Evolutionary conservation across 2,797 vertebrate species (phyloP).

Genomic region (Prionace glauca): DNA sequence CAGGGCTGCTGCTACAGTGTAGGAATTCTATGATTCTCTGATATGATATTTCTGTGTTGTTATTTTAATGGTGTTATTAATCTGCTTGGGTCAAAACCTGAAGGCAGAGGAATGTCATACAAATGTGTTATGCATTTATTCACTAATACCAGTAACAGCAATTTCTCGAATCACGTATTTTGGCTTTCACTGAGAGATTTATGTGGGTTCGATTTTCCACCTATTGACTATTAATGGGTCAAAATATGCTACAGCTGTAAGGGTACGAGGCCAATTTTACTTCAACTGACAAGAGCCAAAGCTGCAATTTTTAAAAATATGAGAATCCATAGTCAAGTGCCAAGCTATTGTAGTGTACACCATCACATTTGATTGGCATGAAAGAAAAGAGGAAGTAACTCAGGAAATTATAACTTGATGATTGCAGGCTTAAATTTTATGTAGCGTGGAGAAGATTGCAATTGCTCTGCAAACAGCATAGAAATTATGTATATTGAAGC

Average conservation of each 20-base stretch:
- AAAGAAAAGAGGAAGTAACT: not conserved
- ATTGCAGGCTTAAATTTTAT: not conserved
- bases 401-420: not conserved
- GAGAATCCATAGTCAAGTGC: not conserved
- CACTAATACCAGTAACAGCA: not conserved
- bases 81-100: not conserved
- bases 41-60: not conserved
- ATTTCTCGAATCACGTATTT: not conserved
- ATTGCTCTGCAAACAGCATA: not conserved
- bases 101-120: not conserved
- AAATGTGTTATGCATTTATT: not conserved
- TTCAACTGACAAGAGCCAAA: not conserved
- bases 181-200: conserved; percentile 5
- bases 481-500: not conserved
- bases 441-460: not conserved
- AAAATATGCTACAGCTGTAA: not conserved
- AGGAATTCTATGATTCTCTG: no score
- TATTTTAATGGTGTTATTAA: not conserved
- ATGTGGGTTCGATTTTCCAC: not conserved
- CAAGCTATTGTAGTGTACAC: not conserved
- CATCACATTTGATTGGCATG: not conserved
- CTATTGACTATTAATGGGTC: not conserved
- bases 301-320: not conserved
- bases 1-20: not conserved
- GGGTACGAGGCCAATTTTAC: not conserved